Base-by-base conservation (phyloP, 2,113 vertebrate species). In the Thamnaconus septentrionalis region DNA sequence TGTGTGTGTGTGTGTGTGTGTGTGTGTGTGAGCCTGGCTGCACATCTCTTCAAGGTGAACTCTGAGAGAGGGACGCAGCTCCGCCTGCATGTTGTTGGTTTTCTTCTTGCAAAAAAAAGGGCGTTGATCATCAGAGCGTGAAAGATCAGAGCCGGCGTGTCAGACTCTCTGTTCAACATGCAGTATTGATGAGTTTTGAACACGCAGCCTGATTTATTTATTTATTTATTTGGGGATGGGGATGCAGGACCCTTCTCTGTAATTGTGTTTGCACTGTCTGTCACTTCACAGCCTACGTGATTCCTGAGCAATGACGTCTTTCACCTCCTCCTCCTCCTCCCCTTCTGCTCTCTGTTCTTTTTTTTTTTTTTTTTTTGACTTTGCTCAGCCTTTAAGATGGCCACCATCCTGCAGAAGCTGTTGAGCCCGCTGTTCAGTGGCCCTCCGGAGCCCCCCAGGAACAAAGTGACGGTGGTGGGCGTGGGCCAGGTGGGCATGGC, bases 401-500 rank as follows among this genome's bases (percentile, higher is more conserved):
- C 95, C 45, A 93, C 92, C 2, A 71, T 96, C 6, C 91, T 94
- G 85, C 92, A 96, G 45, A 94, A 94, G 76, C 92, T 97, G 64
- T 90, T 97, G n/a, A 88, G 85, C 1, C 67, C 91, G 0, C 43
- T 96, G 3, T 82, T 87, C 0, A 75, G 72, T 0, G 90, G 65
- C 0, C 82, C 87, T 5, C 0, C 78, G 0, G 41, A 75, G 0
- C 6, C 64, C 5, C 92, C 95, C 0, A 93, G 87, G 83, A 97
- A 90, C 79, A 98, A 99, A 89, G 92, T 99, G 78, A 95, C 97
- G 0, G 75, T 99, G 4, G 96, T 99, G 59, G 97, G 97, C 0
- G 96, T 96, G 8, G 97, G 97, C 7, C 94, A 95, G 87, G 97
- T 99, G 8, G 97, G 97, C 47, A 98, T 98, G 97, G 97, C 97